Evolutionary conservation across 2,797 vertebrate species (phyloP), one percentile per base, ranked within the genome.

Genomic region (Synanceia verrucosa): DNA sequence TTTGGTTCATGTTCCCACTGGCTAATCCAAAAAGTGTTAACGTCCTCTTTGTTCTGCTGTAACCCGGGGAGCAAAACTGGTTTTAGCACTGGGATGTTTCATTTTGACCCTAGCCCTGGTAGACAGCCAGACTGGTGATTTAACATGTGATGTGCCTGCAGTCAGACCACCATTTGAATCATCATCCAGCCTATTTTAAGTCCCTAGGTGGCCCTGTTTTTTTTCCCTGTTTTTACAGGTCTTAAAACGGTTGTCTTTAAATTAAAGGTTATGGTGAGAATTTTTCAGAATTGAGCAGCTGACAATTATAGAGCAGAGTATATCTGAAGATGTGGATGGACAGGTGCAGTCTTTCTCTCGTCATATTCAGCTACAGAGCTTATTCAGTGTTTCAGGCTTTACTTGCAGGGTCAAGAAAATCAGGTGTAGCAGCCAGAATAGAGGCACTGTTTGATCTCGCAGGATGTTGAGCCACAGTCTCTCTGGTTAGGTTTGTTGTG

Each of bases 181-280:
- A 86, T 52, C 50, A 28, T 59, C 69, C 70, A 29, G 59, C 66
- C 72, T 76, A 55, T 75, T 75, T 72, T 62, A 69, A 74, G 75
- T 65, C 67, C 29, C 68, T 48, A 48, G 16, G 34, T 62, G 69
- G 65, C 60, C 64, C 70, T n/a, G 24, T 47, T 55, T 16, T 28
- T n/a, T n/a, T n/a, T n/a, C n/a, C 24, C 53, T 55, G 37, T 74
- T 81, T 44, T n/a, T 70, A 44, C 78, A 71, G 82, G 79, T 84
- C 77, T 93, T 89, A 90, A 94, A 93, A 89, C 84, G 88, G 87
- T 90, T 89, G 91, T 93, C 91, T 90, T 90, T 10, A 6, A 48
- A n/a, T 33, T 6, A 37, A 78, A 72, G 70, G 55, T 81, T 53
- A 36, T 0, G 16, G 41, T 0, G 16, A 44, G 61, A 47, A 24